Percentiles rank a stretch among this genome's conserved stretches.
Evolutionary conservation across 1,140 invertebrate species (phyloP).

Genomic region (Dysdera silvatica): DNA sequence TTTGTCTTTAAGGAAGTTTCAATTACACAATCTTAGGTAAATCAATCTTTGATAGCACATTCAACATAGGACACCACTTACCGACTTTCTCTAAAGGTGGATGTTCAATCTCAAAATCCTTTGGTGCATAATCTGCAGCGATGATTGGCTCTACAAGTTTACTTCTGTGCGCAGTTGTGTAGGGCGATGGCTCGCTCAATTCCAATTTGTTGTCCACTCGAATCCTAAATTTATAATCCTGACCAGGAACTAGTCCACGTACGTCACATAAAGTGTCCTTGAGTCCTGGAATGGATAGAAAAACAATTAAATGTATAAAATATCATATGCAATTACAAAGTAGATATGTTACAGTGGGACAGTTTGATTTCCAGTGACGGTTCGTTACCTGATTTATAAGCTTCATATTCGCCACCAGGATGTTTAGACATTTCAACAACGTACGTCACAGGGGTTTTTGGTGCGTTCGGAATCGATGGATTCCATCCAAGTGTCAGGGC

Average conservation of each 20-base stretch:
- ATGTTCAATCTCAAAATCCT: constrained; percentile 78
- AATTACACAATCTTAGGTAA: too few species aligned
- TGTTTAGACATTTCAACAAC: constrained; percentile 85
- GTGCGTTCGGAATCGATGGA: constrained; percentile 71
- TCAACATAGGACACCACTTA: constrained; percentile 16
- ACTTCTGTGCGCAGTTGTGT: constrained; percentile 66
- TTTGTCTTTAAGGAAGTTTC: too few species aligned
- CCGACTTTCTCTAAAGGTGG: constrained; percentile 68
- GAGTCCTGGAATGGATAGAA: constrained; percentile 49
- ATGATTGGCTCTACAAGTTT: constrained; percentile 70
- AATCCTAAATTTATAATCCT: constrained; percentile 84
- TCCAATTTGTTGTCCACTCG: constrained; percentile 93
- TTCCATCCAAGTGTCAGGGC: constrained; percentile 81
- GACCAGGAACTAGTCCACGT: constrained; percentile 68
- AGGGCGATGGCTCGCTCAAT: constrained; percentile 90
- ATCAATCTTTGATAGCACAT: not conserved
- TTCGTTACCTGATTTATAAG: constrained; percentile 56
- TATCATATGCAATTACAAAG: not conserved
- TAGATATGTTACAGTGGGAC: not conserved
- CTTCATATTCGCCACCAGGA: constrained; percentile 80
- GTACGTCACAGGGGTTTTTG: constrained; percentile 79
- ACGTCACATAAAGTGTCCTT: constrained; percentile 77
- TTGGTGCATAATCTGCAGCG: constrained; percentile 45
- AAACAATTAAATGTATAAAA: not conserved
- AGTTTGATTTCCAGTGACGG: not conserved